Base-by-base conservation (phyloP, 1,140 invertebrate species). In the Sminthurinus signatus region DNA sequence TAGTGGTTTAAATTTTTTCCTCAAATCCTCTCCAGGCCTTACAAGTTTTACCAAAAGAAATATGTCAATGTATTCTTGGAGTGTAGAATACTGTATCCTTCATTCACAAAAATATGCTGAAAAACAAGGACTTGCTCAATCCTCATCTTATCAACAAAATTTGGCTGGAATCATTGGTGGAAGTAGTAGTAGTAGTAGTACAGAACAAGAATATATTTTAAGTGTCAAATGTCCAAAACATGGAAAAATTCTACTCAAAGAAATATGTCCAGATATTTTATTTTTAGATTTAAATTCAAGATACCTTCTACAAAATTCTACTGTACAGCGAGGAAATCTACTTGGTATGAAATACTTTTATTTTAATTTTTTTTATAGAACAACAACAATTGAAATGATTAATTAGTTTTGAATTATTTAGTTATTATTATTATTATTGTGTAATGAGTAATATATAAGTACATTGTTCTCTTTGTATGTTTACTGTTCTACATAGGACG, bases 81-180 rank as follows among this genome's bases (percentile, higher is more conserved):
- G 93, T 81, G 87, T 98, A 2, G 96, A 99, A 79, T 91, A 96
- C 75, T 97, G 94, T 76, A 95, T 98, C 73, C 78, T 97, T 46
- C 61, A 69, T 19, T 52, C 61, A 29, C 70, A 72, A 52, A 69
- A 63, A 29, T 60, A 60, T 39, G 56, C 62, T 0, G 66, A 68
- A 48, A 32, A 39, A 31, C 46, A 62, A 39, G 32, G 32, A 36
- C 32, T 36, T 36, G 32, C 32, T 36, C 32, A 36, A 15, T 8
- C 32, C 15, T 5, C 5, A 15, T 15, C 5, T 36, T n/a, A 25
- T 28, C 36, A 10, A 46, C 17, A 12, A 50, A 27, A 25, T 21
- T 44, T 44, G 25, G 21, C 14, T 43, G 50, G 46, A 5, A 32
- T 4, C 15, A 62, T 29, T 54, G 50, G 42, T 55, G 43, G 25